phyloP scores from a whole-genome alignment of 2,113 vertebrate genomes.

The Azemiops feae region DNA sequence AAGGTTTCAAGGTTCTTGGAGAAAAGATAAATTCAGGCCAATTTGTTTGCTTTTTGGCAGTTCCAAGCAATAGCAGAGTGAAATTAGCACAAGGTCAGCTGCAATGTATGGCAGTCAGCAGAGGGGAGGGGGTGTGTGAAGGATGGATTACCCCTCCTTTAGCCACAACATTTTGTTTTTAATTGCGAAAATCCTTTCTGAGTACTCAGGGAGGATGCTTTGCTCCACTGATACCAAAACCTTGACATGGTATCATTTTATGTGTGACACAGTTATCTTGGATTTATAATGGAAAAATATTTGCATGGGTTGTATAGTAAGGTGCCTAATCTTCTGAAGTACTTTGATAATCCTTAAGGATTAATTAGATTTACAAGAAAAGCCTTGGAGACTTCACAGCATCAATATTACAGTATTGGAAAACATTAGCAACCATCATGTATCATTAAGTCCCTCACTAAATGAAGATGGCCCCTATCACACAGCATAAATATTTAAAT shows the following conservation, averaged over 20 bases:
- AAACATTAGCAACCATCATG: not conserved
- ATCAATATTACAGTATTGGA: not conserved
- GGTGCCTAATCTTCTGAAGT: not conserved
- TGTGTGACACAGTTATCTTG: not conserved
- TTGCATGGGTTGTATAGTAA: not conserved
- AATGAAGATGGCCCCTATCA: not conserved
- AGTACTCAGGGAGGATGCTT: not conserved
- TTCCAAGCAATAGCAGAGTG: constrained; percentile 5
- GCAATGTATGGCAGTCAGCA: not conserved
- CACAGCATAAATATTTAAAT: not conserved
- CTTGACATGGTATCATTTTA: not conserved
- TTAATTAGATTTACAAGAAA: not conserved
- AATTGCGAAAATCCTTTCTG: not conserved
- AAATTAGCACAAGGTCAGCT: constrained; percentile 26
- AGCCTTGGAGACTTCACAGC: not conserved
- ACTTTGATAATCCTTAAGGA: not conserved
- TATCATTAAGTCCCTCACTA: not conserved
- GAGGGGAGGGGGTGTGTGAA: not conserved
- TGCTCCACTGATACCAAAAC: rapidly evolving
- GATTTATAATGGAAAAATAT: not conserved
- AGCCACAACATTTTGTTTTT: not conserved
- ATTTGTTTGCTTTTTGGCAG: constrained; percentile 43
- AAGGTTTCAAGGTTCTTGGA: constrained; percentile 5
- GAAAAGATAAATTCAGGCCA: constrained; percentile 28
- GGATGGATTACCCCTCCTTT: not conserved